phyloP scores from a whole-genome alignment of 2,797 vertebrate genomes.

The Danio choprae region DNA sequence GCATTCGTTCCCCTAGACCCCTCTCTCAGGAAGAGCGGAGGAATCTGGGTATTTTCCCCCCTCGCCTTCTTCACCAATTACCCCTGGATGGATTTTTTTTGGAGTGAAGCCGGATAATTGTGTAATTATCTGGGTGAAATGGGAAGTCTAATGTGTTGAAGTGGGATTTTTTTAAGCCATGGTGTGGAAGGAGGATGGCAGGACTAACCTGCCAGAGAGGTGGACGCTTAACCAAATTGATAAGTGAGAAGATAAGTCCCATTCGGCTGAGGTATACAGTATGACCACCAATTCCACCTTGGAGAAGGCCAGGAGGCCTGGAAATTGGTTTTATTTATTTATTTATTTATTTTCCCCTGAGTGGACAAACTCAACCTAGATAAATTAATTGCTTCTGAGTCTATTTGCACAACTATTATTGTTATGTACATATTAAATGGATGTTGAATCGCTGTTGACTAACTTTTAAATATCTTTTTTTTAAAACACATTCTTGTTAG shows the following conservation, averaged over 20 bases:
- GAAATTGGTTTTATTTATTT: neutral
- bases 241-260: slow-evolving; percentile 66
- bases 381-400: neutral
- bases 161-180: slow-evolving; percentile 81
- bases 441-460: too few species aligned
- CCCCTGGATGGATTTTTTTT: slow-evolving; percentile 89
- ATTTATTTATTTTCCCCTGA: neutral
- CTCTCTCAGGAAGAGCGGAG: slow-evolving; percentile 81
- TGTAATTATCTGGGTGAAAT: slow-evolving; percentile 94
- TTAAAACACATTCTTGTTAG: too few species aligned
- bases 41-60: slow-evolving; percentile 87
- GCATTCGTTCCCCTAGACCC: slow-evolving; percentile 89
- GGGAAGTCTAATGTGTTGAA: slow-evolving; percentile 92
- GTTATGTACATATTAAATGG: neutral
- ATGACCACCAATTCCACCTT: neutral
- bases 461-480: too few species aligned
- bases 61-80: slow-evolving; percentile 86
- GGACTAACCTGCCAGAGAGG: slow-evolving; percentile 61
- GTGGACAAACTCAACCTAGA: neutral
- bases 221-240: slow-evolving; percentile 73
- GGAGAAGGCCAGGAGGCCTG: neutral
- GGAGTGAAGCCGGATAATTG: slow-evolving; percentile 94
- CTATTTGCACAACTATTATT: neutral
- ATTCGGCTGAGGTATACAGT: slow-evolving; percentile 55
- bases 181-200: slow-evolving; percentile 58